Conservation (phyloP, 2,888 invertebrate species). For the Stenodema calcarata region DNA sequence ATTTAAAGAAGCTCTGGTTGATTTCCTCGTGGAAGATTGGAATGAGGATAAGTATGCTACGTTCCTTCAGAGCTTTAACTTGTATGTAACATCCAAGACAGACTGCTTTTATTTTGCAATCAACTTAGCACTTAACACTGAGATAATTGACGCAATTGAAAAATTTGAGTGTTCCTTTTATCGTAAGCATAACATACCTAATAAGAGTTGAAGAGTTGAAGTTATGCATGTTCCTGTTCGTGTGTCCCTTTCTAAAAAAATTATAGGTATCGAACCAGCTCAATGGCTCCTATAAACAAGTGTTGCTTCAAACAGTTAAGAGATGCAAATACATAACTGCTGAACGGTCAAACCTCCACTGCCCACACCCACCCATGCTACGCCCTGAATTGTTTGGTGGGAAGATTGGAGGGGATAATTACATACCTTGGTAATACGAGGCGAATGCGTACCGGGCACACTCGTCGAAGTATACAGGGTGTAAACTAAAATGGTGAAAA, state of each 20-base stretch:
- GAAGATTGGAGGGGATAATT: neutral
- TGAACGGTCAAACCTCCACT: neutral
- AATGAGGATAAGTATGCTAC: conserved; percentile 50
- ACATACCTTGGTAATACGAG: neutral
- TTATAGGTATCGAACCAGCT: neutral
- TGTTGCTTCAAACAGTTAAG: neutral
- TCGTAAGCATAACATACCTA: neutral
- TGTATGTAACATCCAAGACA: conserved; percentile 52
- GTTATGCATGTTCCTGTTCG: neutral
- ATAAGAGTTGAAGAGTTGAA: neutral
- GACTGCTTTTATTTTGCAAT: neutral
- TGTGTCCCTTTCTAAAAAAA: neutral
- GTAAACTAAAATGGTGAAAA: no score
- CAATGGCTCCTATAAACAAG: neutral
- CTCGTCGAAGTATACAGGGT: neutral
- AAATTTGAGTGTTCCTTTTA: neutral
- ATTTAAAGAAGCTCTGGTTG: conserved; percentile 58
- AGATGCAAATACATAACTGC: neutral
- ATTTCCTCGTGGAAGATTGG: conserved; percentile 58
- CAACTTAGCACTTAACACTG: neutral
- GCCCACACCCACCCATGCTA: neutral
- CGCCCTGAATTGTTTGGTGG: neutral
- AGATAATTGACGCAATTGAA: neutral
- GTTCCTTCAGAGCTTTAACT: conserved; percentile 56
- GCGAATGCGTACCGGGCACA: neutral